These are phyloP conservation scores for Acanthurus tractus DNA, from an alignment of 2,797 vertebrate genomes.

Conservation along the genomic window DNA sequence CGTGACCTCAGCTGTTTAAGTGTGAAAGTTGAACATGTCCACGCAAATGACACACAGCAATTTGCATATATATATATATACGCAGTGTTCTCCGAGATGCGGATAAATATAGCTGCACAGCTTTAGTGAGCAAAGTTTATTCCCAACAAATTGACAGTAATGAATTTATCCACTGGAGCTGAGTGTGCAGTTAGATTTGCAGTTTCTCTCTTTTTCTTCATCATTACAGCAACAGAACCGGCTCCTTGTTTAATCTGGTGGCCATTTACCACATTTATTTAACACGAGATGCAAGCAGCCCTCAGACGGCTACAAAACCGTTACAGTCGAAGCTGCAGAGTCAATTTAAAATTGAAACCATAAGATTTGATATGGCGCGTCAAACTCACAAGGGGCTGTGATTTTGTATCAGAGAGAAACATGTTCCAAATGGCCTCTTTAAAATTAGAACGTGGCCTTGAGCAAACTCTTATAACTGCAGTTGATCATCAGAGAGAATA, in stretches of 20 bases:
- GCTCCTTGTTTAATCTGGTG: conserved; percentile 28
- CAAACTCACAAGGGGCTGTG: conserved; percentile 22
- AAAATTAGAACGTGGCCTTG: conserved; percentile 31
- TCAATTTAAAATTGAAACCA: conserved; percentile 39
- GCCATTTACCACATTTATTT: conserved; percentile 27
- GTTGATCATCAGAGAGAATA: conserved; percentile 41
- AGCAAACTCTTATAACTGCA: conserved; percentile 40
- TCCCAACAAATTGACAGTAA: conserved; percentile 42
- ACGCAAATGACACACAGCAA: conserved; percentile 8
- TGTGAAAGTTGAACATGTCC: background rate
- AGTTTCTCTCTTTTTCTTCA: conserved; percentile 30
- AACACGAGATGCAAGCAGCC: conserved; percentile 25
- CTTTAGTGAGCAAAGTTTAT: conserved; percentile 39
- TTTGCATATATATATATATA: conserved; percentile 5
- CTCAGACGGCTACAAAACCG: conserved; percentile 6
- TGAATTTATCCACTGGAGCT: conserved; percentile 34
- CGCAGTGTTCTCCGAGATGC: conserved; percentile 14
- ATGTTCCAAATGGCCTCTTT: conserved; percentile 45
- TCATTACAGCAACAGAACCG: conserved; percentile 38
- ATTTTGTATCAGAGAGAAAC: conserved; percentile 44
- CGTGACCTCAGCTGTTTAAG: conserved; percentile 22
- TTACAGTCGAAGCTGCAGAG: conserved; percentile 10
- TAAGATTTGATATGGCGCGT: conserved; percentile 17
- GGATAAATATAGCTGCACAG: conserved; percentile 13
- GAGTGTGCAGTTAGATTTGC: conserved; percentile 33